phyloP scores from a whole-genome alignment of 2,797 vertebrate genomes.

The Sebastes oblongus region DNA sequence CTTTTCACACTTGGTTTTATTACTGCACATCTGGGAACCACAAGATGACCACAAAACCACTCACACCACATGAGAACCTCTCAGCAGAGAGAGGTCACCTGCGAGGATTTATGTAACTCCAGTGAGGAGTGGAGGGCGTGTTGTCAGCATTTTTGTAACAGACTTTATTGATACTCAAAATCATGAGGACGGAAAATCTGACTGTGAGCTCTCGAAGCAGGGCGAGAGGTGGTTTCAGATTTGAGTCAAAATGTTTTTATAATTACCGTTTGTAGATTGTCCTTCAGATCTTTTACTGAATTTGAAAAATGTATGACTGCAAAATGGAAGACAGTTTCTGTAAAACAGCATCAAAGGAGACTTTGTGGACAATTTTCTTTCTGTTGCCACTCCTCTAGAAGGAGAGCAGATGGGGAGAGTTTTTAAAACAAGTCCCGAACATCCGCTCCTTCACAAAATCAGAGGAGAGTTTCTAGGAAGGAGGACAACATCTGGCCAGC shows the following conservation, averaged over 20 bases:
- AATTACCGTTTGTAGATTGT: background rate
- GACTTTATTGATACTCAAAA: conserved; percentile 30
- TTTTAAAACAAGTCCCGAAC: conserved; percentile 28
- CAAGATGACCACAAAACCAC: conserved; percentile 40
- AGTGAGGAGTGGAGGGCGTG: conserved; percentile 29
- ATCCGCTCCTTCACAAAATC: conserved; percentile 26
- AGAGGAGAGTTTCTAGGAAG: conserved; percentile 7
- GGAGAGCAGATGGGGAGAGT: background rate
- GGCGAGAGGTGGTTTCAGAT: background rate
- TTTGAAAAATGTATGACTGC: background rate
- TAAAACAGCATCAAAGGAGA: background rate
- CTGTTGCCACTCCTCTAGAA: background rate
- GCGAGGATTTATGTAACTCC: conserved; percentile 49
- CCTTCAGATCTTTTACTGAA: background rate
- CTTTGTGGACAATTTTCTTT: background rate
- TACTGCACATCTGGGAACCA: conserved; percentile 57
- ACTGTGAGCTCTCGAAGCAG: background rate
- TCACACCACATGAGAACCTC: background rate
- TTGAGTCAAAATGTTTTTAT: background rate
- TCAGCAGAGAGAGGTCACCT: conserved; percentile 49
- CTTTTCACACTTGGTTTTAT: conserved; percentile 47
- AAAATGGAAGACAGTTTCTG: background rate
- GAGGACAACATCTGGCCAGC: conserved; percentile 39
- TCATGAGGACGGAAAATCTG: conserved; percentile 26
- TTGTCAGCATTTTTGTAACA: conserved; percentile 53